Conservation (phyloP, 2,888 invertebrate species). For the Azorinus chamasolen region DNA sequence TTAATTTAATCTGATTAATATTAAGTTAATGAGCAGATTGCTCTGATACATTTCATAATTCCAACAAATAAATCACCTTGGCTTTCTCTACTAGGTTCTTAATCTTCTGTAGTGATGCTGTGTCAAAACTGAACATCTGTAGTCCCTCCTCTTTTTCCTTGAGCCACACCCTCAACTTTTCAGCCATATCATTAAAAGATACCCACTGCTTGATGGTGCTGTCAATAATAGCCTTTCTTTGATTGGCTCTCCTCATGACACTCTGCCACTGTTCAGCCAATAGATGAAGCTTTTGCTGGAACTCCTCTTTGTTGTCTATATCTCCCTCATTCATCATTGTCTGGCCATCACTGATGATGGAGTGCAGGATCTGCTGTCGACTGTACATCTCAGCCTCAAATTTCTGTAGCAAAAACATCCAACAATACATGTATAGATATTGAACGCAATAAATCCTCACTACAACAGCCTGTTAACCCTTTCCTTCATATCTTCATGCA, state of each 20-base stretch:
- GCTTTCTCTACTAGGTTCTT: constrained; percentile 77
- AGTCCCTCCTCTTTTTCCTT: constrained; percentile 78
- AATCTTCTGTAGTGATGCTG: constrained; percentile 78
- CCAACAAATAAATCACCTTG: too few species aligned
- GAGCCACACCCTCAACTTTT: constrained; percentile 79
- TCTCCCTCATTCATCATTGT: constrained; percentile 80
- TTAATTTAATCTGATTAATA: too few species aligned
- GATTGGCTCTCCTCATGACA: constrained; percentile 79
- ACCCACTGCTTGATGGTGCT: constrained; percentile 80
- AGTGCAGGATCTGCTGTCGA: constrained; percentile 83
- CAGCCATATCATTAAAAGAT: constrained; percentile 75
- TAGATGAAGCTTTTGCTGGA: constrained; percentile 81
- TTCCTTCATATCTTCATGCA: too few species aligned
- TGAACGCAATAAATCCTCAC: too few species aligned
- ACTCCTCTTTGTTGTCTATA: constrained; percentile 79
- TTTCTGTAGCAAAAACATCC: constrained; percentile 68
- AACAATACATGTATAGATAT: too few species aligned
- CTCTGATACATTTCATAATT: too few species aligned
- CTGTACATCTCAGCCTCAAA: constrained; percentile 83
- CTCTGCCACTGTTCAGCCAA: constrained; percentile 85
- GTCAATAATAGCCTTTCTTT: constrained; percentile 83
- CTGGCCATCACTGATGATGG: constrained; percentile 84
- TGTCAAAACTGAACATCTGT: constrained; percentile 74
- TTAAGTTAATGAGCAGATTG: too few species aligned
- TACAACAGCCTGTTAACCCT: too few species aligned